Evolutionary conservation across 2,113 vertebrate species (phyloP), one percentile per base, ranked within the genome.

Genomic region (Thryonomys swinderianus): DNA sequence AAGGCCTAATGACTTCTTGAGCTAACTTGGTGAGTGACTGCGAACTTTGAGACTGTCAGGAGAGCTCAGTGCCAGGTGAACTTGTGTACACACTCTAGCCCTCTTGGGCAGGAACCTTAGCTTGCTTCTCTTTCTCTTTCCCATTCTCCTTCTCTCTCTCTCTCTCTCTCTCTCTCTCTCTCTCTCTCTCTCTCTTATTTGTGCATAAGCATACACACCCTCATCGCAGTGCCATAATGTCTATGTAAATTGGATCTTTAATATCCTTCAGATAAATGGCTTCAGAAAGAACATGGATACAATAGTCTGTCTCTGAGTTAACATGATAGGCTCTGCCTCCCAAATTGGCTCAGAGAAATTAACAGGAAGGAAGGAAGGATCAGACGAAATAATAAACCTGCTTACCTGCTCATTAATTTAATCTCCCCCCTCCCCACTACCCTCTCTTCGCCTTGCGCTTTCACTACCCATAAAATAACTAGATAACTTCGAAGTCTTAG

Each of bases 371-470:
- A 97, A 98, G 96, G 97, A 98, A 96, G 97, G 98, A 98, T 98
- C 98, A 98, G 98, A 98, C 4, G 30, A 98, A 98, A 98, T 98
- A 97, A 98, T 97, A 98, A 98, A 98, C 97, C 98, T 92, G 97
- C 98, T 98, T 97, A 98, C 98, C 97, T 98, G 98, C 98, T 98
- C 98, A 98, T 98, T 98, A 98, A 97, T 96, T 97, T 98, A 98
- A 98, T 98, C 97, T 51, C 48, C 10, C 97, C 94, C 57, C 82
- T 80, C 59, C 80, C 40, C 21, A 66, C 81, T 71, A 78, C 78
- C 95, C 88, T 84, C 84, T 96, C 93, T 90, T 57, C 5, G 89
- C 96, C 96, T 90, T 18, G 84, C 90, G 96, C 93, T 97, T 97
- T 98, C 97, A 64, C 9, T 93, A 94, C 67, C 97, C 59, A 93